These are phyloP conservation scores for Chrysoperla carnea DNA, from an alignment of 1,140 invertebrate species.

Conservation along the genomic window DNA sequence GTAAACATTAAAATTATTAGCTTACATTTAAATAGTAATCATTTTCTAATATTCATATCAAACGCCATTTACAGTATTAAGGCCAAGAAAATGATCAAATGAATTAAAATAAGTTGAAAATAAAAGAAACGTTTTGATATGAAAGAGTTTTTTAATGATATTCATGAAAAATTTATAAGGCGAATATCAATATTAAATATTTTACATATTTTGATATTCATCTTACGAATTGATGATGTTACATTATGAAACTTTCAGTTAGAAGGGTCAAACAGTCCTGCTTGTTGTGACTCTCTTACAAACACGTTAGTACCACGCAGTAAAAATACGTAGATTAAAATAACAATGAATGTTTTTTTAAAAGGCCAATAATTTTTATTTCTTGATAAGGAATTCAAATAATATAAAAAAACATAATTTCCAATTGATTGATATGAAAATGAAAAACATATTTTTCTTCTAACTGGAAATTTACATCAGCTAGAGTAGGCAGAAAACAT, in stretches of 20 bases:
- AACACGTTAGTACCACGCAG: not conserved
- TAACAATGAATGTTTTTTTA: not conserved
- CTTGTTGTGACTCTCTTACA: not conserved
- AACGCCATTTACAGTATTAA: no score
- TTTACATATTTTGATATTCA: no score
- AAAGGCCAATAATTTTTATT: no score
- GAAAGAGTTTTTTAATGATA: not conserved
- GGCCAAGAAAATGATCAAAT: no score
- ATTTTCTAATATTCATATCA: no score
- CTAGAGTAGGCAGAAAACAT: not conserved
- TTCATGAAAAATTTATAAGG: no score
- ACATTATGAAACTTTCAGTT: not conserved
- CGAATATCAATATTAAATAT: no score
- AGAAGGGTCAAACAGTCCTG: not conserved
- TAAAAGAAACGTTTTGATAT: not conserved
- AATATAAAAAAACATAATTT: not conserved
- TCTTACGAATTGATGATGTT: not conserved
- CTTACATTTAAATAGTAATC: not conserved
- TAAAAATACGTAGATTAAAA: not conserved
- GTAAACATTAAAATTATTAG: conserved; percentile 7
- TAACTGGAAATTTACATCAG: not conserved
- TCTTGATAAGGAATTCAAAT: no score
- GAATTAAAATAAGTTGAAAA: no score
- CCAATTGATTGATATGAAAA: not conserved
- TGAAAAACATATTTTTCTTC: not conserved